A percentile compares a stretch with the other conserved stretches of the same genome.
These are phyloP conservation scores for Sebastes baramenuke DNA, from an alignment of 2,797 vertebrate genomes.

Conservation along the genomic window DNA sequence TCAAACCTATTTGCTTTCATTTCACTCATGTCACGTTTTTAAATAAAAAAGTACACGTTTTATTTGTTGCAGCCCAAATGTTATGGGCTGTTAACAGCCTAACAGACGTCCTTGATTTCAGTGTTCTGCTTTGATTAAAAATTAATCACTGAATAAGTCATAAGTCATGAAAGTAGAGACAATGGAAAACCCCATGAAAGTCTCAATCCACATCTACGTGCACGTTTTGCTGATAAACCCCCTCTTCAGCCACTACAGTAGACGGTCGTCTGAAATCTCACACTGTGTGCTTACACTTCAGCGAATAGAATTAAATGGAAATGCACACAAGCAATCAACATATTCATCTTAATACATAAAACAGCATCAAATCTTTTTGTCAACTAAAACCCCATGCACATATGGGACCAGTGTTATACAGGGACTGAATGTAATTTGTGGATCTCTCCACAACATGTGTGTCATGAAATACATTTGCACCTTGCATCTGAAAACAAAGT, in stretches of 20 bases:
- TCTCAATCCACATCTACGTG: constrained; percentile 15
- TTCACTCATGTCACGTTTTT: background rate
- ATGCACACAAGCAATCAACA: constrained; percentile 37
- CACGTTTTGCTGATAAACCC: constrained; percentile 12
- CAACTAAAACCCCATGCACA: background rate
- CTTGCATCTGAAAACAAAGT: background rate
- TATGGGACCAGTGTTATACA: background rate
- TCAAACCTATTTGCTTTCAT: background rate
- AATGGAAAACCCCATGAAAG: constrained; percentile 15
- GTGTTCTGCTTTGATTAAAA: constrained; percentile 36
- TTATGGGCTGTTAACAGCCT: constrained; percentile 3
- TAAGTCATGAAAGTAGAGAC: constrained; percentile 22
- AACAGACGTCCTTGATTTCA: constrained; percentile 26
- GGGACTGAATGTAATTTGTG: background rate
- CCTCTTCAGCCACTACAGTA: background rate
- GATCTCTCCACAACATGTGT: background rate
- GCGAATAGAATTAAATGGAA: constrained; percentile 25
- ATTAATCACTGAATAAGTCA: constrained; percentile 35
- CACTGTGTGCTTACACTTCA: constrained; percentile 23
- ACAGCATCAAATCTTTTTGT: constrained; percentile 25
- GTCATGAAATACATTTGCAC: background rate
- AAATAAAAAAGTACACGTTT: background rate
- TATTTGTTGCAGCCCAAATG: constrained; percentile 24
- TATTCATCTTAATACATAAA: constrained; percentile 33
- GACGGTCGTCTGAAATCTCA: constrained; percentile 34